These are phyloP conservation scores for Axinella damicornis DNA, from an alignment of 37 sponge, comb jelly and placozoan species.

Conservation along the genomic window DNA sequence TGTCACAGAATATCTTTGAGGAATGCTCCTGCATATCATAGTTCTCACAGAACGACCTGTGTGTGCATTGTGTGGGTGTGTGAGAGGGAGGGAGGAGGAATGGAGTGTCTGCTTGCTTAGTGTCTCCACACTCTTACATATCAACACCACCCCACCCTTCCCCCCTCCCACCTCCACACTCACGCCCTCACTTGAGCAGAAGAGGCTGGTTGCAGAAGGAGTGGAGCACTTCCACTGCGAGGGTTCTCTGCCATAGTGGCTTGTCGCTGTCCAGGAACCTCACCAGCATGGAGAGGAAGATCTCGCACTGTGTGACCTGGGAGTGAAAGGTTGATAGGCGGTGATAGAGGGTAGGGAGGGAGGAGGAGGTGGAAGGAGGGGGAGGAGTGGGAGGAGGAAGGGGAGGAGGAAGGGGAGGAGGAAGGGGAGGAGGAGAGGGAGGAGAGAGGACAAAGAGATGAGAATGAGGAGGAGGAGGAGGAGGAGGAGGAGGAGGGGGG, in stretches of 20 bases:
- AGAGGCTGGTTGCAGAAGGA: conserved; percentile 65
- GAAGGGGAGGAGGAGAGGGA: not conserved
- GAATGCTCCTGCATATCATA: conserved; percentile 97
- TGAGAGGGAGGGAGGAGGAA: not conserved
- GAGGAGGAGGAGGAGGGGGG: too few relatives aligned
- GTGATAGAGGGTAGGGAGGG: not conserved
- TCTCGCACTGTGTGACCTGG: conserved; percentile 97
- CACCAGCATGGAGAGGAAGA: conserved; percentile 92
- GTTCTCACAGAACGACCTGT: conserved; percentile 83
- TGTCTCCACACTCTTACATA: not conserved
- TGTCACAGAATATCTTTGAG: conserved; percentile 87
- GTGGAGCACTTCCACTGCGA: conserved; percentile 92
- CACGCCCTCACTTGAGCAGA: conserved; percentile 63
- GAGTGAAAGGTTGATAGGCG: not conserved
- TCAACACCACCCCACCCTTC: not conserved
- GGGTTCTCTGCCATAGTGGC: conserved; percentile 94
- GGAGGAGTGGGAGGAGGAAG: not conserved
- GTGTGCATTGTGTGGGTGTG: not conserved
- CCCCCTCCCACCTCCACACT: not conserved
- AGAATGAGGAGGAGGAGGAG: not conserved
- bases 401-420: not conserved
- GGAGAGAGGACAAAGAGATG: not conserved
- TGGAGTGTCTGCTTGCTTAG: not conserved
- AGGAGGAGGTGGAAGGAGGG: too few relatives aligned
- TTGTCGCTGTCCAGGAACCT: conserved; percentile 93